These are phyloP conservation scores for Oncopeltus fasciatus DNA, from an alignment of 1,140 invertebrate genomes.

Conservation along the genomic window DNA sequence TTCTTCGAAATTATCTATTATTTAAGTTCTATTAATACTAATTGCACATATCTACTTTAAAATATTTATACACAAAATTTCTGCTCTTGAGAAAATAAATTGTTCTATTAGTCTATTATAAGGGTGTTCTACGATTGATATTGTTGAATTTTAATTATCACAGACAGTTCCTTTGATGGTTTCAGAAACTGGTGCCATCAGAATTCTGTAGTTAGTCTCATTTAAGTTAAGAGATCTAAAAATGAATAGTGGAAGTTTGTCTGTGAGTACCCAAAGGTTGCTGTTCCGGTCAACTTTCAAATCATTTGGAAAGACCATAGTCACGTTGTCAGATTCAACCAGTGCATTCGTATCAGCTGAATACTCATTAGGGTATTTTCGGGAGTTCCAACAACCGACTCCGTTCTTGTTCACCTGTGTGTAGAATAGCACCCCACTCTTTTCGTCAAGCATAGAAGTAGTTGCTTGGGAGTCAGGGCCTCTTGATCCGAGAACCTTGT, in stretches of 20 bases:
- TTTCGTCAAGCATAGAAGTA: conserved; percentile 52
- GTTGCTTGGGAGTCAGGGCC: conserved; percentile 57
- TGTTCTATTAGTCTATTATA: too few relatives aligned
- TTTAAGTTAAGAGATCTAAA: conserved; percentile 44
- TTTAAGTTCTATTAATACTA: too few relatives aligned
- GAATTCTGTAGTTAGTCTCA: conserved; percentile 57
- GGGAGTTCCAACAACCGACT: conserved; percentile 61
- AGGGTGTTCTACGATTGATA: too few relatives aligned
- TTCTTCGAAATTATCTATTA: too few relatives aligned
- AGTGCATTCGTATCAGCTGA: conserved; percentile 29
- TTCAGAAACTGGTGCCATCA: conserved; percentile 45
- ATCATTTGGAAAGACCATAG: conserved; percentile 62
- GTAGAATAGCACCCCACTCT: conserved; percentile 58
- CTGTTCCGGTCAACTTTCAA: conserved; percentile 55
- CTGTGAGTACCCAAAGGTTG: conserved; percentile 57
- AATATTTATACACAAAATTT: too few relatives aligned
- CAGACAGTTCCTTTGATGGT: conserved; percentile 55
- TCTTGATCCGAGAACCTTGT: conserved; percentile 48
- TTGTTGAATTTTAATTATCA: conserved; percentile 18
- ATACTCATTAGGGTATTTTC: conserved; percentile 28
- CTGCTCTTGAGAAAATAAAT: too few relatives aligned
- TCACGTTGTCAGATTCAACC: conserved; percentile 51
- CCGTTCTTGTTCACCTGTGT: conserved; percentile 58
- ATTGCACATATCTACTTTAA: too few relatives aligned
- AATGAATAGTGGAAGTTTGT: conserved; percentile 53